These are phyloP conservation scores for Cichlasoma orientale DNA, from an alignment of 2,797 vertebrate species.

Conservation along the genomic window DNA sequence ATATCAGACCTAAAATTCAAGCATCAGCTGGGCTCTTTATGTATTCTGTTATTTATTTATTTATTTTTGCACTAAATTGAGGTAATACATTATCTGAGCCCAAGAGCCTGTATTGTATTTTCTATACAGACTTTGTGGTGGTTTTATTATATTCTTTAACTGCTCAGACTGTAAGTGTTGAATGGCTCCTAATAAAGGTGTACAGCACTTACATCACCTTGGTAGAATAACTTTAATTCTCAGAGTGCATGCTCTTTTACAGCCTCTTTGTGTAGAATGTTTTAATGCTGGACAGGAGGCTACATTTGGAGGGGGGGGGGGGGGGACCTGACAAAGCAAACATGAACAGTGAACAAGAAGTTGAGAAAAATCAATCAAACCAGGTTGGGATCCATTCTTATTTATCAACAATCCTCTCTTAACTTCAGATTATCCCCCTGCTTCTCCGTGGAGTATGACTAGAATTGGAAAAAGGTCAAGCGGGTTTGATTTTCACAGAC, in stretches of 20 bases:
- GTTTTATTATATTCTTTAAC: neutral
- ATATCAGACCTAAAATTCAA: neutral
- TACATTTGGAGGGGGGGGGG: neutral
- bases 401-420: conserved; percentile 40
- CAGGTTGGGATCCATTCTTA: conserved; percentile 34
- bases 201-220: neutral
- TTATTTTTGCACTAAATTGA: neutral
- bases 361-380: conserved; percentile 40
- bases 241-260: neutral
- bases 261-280: neutral
- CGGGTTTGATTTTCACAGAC: conserved; percentile 56
- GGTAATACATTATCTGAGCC: neutral
- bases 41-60: neutral
- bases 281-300: neutral
- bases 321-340: neutral
- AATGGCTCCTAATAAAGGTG: neutral
- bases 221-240: neutral
- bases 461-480: conserved; percentile 61
- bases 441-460: conserved; percentile 28
- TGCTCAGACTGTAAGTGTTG: neutral
- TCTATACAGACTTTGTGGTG: neutral
- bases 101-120: neutral
- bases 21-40: neutral
- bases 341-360: conserved; percentile 4
- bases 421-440: conserved; percentile 44